Evolutionary conservation across 2,113 vertebrate genomes (phyloP).

Genomic region (Ammodytes marinus): DNA sequence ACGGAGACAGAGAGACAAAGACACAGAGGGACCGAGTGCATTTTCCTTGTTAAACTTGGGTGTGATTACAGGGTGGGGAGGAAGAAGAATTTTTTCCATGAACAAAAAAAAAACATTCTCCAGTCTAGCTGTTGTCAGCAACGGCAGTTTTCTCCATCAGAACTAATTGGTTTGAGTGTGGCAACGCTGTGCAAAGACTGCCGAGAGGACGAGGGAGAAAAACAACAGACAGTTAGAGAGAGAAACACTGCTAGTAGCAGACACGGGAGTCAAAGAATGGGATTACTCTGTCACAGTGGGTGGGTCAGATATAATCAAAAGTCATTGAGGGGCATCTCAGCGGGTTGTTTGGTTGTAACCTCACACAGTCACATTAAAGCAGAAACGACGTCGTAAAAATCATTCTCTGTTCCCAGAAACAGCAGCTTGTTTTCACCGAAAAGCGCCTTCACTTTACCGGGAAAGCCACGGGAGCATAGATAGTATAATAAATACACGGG

Average conservation of each 20-base stretch:
- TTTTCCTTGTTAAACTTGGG: constrained; percentile 61
- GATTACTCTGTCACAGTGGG: constrained; percentile 38
- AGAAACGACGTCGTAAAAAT: constrained; percentile 15
- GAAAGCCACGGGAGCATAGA: background rate
- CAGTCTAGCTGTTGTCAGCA: constrained; percentile 44
- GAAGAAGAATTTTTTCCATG: constrained; percentile 58
- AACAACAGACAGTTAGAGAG: background rate
- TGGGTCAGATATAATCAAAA: constrained; percentile 25
- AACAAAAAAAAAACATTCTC: constrained; percentile 18
- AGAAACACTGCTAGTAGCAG: background rate
- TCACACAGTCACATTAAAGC: background rate
- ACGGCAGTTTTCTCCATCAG: constrained; percentile 59
- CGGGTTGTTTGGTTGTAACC: background rate
- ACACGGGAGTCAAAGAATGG: constrained; percentile 1
- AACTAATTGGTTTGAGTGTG: constrained; percentile 53
- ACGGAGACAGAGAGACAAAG: constrained; percentile 34
- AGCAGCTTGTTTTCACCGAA: background rate
- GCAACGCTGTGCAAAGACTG: background rate
- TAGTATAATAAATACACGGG: no score
- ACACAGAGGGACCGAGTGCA: constrained; percentile 22
- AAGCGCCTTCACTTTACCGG: background rate
- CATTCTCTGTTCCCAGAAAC: background rate
- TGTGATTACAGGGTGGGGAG: constrained; percentile 65
- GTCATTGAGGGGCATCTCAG: background rate
- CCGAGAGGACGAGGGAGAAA: background rate